phyloP scores from a whole-genome alignment of 2,797 vertebrate genomes.

The Acanthurus lineatus region DNA sequence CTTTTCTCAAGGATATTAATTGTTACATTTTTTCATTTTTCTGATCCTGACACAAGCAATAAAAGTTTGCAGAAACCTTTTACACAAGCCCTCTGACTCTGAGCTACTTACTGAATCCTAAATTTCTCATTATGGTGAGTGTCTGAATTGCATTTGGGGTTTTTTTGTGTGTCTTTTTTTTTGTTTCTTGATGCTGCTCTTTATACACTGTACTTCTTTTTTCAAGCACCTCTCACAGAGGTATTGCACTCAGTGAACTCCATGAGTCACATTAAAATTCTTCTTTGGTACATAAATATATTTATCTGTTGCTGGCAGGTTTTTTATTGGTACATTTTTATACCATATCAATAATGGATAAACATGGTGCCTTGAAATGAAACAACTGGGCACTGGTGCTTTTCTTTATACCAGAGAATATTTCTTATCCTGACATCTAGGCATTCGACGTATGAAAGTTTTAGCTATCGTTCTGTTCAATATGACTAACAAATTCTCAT shows the following conservation, averaged over 20 bases:
- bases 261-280: constrained; percentile 64
- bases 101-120: background rate
- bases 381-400: constrained; percentile 57
- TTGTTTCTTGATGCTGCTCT: no score
- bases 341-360: constrained; percentile 81
- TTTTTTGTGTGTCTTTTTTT: background rate
- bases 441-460: constrained; percentile 1
- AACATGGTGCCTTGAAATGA: constrained; percentile 47
- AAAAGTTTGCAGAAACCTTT: background rate
- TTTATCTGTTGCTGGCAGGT: constrained; percentile 66
- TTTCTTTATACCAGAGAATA: background rate
- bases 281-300: constrained; percentile 75
- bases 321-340: constrained; percentile 79
- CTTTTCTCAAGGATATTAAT: background rate
- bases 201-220: background rate
- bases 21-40: no score
- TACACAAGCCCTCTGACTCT: background rate
- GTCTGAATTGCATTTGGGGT: background rate
- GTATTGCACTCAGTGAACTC: constrained; percentile 62
- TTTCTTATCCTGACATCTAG: background rate
- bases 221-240: constrained; percentile 28
- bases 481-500: background rate
- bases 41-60: no score
- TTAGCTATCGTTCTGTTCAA: background rate
- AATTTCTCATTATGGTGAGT: constrained; percentile 4